A percentile compares a stretch with the other conserved stretches of the same genome.
Conservation (phyloP, 2,113 vertebrate species). For the Electrona antarctica region DNA sequence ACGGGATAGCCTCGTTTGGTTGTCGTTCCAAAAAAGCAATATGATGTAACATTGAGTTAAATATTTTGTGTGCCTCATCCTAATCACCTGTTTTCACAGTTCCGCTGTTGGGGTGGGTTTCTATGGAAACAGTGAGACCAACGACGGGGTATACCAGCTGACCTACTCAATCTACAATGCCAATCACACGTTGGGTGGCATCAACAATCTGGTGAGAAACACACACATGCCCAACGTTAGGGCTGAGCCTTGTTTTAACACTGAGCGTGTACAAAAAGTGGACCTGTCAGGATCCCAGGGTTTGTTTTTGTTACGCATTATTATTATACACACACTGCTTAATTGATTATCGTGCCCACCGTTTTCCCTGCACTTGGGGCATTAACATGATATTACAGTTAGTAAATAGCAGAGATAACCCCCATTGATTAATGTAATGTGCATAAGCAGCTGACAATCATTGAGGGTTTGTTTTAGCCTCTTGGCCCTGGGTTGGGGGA, state of each 20-base stretch:
- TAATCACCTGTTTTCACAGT: constrained; percentile 69
- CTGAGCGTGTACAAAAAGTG: no score
- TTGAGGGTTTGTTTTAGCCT: constrained; percentile 49
- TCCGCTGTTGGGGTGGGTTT: constrained; percentile 92
- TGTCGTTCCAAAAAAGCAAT: no score
- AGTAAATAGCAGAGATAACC: constrained; percentile 6
- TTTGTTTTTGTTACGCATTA: no score
- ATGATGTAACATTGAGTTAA: no score
- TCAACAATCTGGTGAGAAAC: constrained; percentile 87
- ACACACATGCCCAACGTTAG: not conserved
- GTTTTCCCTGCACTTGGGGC: constrained; percentile 4
- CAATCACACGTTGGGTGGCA: constrained; percentile 89
- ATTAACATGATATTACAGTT: constrained; percentile 27
- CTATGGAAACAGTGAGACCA: constrained; percentile 98
- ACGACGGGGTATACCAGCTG: constrained; percentile 92
- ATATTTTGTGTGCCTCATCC: no score
- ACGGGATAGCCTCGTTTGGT: no score
- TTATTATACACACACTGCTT: no score
- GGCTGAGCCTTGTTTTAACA: not conserved
- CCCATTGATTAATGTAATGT: constrained; percentile 27
- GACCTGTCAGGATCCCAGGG: no score
- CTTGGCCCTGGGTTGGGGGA: constrained; percentile 50
- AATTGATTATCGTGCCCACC: not conserved
- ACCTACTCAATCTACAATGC: constrained; percentile 91
- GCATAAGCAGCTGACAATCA: constrained; percentile 34